Conservation (phyloP, 2,113 vertebrate genomes). For the Acrocephalus kingi region DNA sequence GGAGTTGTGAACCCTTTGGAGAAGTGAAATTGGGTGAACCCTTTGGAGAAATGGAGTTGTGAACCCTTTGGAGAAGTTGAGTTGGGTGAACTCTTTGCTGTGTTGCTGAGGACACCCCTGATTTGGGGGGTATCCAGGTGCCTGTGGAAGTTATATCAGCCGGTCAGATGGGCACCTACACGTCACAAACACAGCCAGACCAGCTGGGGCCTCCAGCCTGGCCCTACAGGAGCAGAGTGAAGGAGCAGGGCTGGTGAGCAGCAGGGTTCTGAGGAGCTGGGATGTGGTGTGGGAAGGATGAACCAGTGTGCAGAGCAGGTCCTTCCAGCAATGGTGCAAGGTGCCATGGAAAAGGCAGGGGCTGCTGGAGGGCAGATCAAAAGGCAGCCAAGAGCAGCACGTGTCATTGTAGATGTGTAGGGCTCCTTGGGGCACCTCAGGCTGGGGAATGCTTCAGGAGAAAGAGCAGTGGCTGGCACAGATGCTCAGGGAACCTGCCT, state of each 20-base stretch:
- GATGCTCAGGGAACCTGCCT: not conserved
- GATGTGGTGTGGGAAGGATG: not conserved
- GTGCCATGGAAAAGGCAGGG: not conserved
- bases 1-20: no score
- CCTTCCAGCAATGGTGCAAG: not conserved
- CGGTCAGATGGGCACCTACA: not conserved
- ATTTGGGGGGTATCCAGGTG: no score
- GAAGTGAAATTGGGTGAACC: not conserved
- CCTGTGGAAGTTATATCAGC: not conserved
- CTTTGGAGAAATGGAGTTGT: not conserved
- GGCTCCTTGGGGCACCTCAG: not conserved
- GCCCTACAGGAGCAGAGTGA: fast-evolving
- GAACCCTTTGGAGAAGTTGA: not conserved
- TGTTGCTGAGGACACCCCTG: not conserved
- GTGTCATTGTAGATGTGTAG: not conserved
- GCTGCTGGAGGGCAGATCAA: not conserved
- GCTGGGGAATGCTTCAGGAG: not conserved
- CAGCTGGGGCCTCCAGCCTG: not conserved
- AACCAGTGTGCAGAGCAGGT: no score
- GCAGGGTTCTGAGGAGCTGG: fast-evolving
- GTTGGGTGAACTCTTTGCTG: not conserved
- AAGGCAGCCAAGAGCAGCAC: not conserved
- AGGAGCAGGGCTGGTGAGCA: not conserved
- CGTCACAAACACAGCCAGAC: not conserved
- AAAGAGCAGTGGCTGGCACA: not conserved